phyloP scores from a whole-genome alignment of 2,888 invertebrate genomes.

The Tryphoninae sp. region DNA sequence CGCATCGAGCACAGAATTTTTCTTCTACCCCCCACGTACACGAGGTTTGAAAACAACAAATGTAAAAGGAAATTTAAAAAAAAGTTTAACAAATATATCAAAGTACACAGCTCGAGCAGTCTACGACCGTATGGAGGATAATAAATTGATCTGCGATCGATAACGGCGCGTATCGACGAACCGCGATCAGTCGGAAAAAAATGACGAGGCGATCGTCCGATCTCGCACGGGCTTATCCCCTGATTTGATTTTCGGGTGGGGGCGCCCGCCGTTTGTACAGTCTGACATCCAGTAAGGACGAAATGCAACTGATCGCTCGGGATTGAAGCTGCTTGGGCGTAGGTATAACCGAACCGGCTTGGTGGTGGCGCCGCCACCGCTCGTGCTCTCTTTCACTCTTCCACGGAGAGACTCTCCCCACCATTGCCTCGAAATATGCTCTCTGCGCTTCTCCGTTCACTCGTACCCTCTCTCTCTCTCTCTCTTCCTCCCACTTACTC shows the following conservation, averaged over 20 bases:
- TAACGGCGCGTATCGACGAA: background rate
- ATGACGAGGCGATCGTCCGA: slow-evolving; percentile 4
- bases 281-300: slow-evolving; percentile 74
- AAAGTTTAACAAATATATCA: background rate
- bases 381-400: slow-evolving; percentile 46
- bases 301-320: slow-evolving; percentile 78
- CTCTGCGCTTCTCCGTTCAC: slow-evolving; percentile 13
- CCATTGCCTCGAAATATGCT: slow-evolving; percentile 23
- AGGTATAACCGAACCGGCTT: slow-evolving; percentile 62
- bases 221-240: slow-evolving; percentile 23
- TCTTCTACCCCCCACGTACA: background rate
- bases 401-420: slow-evolving; percentile 47
- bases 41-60: background rate
- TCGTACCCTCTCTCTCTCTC: slow-evolving; percentile 2
- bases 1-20: slow-evolving; percentile 14
- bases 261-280: slow-evolving; percentile 28
- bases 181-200: background rate
- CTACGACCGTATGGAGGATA: background rate
- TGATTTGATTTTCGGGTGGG: slow-evolving; percentile 12
- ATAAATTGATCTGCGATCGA: background rate
- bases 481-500: slow-evolving; percentile 1
- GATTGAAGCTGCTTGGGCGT: slow-evolving; percentile 73
- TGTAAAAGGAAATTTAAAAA: background rate
- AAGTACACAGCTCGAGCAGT: background rate
- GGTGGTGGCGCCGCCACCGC: slow-evolving; percentile 61